Conservation (phyloP, 2,888 invertebrate species). For the Drosophila heteroneura region DNA sequence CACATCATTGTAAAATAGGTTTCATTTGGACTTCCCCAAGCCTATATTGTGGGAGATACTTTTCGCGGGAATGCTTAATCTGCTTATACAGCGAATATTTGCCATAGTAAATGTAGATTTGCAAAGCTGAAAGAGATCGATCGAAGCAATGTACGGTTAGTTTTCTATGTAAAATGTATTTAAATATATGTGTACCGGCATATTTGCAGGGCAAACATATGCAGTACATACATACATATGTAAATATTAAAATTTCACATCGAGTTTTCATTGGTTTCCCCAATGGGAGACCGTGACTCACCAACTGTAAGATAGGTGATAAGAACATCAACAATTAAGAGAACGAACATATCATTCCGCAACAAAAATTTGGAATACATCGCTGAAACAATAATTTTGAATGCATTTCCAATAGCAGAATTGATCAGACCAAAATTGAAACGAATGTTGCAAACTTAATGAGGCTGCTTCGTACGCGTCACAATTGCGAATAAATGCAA, state of each 20-base stretch:
- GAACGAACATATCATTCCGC: fast-evolving
- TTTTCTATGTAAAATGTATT: background rate
- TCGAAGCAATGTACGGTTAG: constrained; percentile 5
- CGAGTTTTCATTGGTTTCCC: background rate
- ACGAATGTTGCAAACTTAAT: background rate
- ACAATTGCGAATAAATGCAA: constrained; percentile 27
- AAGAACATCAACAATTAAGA: constrained; percentile 33
- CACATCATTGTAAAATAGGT: background rate
- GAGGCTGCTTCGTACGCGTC: background rate
- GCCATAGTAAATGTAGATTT: constrained; percentile 64
- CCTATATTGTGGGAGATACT: background rate
- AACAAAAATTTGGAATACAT: no score
- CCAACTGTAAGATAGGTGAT: constrained; percentile 47
- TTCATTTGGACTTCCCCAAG: background rate
- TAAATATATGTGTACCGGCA: background rate
- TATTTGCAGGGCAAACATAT: background rate
- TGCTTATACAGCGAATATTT: constrained; percentile 73
- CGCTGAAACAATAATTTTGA: constrained; percentile 15
- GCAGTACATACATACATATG: background rate
- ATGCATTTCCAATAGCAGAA: constrained; percentile 53
- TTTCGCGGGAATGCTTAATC: constrained; percentile 63
- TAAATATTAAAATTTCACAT: background rate
- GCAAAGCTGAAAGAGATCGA: constrained; percentile 46
- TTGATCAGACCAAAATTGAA: constrained; percentile 66
- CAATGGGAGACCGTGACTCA: constrained; percentile 54